Base-by-base conservation (phyloP, 2,113 vertebrate genomes). In the Puma concolor region DNA sequence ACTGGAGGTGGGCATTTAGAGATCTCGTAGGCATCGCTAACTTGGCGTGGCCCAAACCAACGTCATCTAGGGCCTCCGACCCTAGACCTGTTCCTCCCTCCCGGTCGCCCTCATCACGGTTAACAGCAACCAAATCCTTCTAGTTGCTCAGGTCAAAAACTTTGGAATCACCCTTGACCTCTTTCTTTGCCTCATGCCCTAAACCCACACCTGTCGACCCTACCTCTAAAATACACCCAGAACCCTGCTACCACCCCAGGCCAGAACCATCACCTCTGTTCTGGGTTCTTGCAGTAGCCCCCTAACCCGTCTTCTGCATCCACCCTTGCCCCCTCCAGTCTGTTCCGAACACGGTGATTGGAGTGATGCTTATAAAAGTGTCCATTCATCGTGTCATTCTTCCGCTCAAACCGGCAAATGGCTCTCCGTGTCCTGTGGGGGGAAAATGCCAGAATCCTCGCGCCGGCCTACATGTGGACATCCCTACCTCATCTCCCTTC, bases 111-210 rank as follows among this genome's bases (percentile, higher is more conserved):
- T 60, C 60, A 54, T 41, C 54, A 50, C 2, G 31, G 17, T 25
- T 14, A 72, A 76, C 10, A 5, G 23, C 11, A 50, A 88, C 15
- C 76, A 87, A 44, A 83, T 82, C 57, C 38, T 88, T 90, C 89
- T 60, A n/a, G 13, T 5, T 50, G 66, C 50, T 89, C 31, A 50
- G 67, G 44, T 52, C n/a, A 88, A 76, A 72, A 15, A 21, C 16
- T 71, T 10, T 60, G 41, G 36, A 90, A 23, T 84, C 64, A 44
- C 60, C 23, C 63, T 63, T 63, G 82, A 88, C 57, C 63, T 94
- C 50, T 72, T 79, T 50, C 85, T 90, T 77, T 93, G 31, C 54
- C 76, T 88, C 7, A 60, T n/a, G 14, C 29, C 44, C n/a, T 83
- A 90, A 93, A 67, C 19, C 25, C 48, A 84, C 57, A 64, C 54